These are phyloP conservation scores for Escarpia spicata DNA, from an alignment of 2,888 invertebrate genomes.

Conservation along the genomic window DNA sequence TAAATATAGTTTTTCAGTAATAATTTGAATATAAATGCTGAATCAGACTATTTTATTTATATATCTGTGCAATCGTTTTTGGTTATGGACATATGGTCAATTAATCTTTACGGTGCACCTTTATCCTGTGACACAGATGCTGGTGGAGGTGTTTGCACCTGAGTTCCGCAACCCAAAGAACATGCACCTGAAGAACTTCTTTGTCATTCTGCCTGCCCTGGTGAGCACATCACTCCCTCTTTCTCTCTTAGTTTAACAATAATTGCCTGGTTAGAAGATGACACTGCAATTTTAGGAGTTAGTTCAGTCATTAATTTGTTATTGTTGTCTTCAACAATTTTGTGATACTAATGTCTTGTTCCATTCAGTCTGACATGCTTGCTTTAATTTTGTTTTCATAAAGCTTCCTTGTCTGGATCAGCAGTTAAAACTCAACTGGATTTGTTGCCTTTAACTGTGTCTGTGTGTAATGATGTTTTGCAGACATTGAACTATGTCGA, in stretches of 20 bases:
- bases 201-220: conserved; percentile 87
- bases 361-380: too few species aligned
- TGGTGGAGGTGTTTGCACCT: conserved; percentile 91
- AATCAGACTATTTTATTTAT: not conserved
- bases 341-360: too few species aligned
- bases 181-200: conserved; percentile 90
- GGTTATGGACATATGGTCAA: not conserved
- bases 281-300: not conserved
- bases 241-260: not conserved
- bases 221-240: conserved; percentile 45
- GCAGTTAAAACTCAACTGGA: too few species aligned
- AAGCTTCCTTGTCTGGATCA: too few species aligned
- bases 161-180: conserved; percentile 88
- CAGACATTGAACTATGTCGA: conserved; percentile 94
- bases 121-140: conserved; percentile 67
- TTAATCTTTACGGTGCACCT: not conserved
- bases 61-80: not conserved
- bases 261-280: not conserved
- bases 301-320: too few species aligned
- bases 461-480: conserved; percentile 35
- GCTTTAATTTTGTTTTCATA: too few species aligned
- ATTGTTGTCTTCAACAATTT: too few species aligned
- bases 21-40: not conserved
- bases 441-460: not conserved
- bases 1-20: too few species aligned